Evolutionary conservation across 1,140 invertebrate species (phyloP).

Genomic region (Nylanderia fulva): DNA sequence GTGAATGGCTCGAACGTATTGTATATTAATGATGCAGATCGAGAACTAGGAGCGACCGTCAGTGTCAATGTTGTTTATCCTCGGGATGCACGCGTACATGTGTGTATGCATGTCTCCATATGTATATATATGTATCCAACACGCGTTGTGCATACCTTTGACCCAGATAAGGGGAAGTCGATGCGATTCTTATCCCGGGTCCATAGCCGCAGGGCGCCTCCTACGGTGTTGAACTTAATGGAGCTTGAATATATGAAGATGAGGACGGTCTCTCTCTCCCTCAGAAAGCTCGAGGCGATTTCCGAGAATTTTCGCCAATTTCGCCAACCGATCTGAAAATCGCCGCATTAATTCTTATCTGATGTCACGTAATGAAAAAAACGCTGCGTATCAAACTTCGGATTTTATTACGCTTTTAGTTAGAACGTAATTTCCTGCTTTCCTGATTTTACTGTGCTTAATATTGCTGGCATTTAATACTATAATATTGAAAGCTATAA

Average conservation of each 20-base stretch:
- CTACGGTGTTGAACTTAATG: conserved; percentile 70
- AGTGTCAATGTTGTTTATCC: conserved; percentile 73
- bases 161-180: conserved; percentile 74
- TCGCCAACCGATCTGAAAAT: conserved; percentile 23
- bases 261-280: conserved; percentile 60
- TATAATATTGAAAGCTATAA: background rate
- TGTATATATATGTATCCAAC: background rate
- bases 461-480: background rate
- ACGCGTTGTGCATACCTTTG: conserved; percentile 67
- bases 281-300: conserved; percentile 33
- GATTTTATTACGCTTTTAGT: conserved; percentile 20
- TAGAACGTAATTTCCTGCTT: background rate
- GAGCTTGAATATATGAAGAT: conserved; percentile 72
- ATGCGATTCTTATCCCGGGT: conserved; percentile 69
- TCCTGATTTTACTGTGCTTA: background rate
- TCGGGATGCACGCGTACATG: conserved; percentile 33
- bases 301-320: conserved; percentile 60
- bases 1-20: background rate
- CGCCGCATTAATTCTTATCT: conserved; percentile 36
- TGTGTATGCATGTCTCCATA: background rate
- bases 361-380: background rate
- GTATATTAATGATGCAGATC: conserved; percentile 41
- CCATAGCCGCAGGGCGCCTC: conserved; percentile 60
- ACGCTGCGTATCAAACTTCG: background rate
- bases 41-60: conserved; percentile 50